phyloP scores from a whole-genome alignment of 92 coral and sea anemone genomes.

The Porites divaricata region DNA sequence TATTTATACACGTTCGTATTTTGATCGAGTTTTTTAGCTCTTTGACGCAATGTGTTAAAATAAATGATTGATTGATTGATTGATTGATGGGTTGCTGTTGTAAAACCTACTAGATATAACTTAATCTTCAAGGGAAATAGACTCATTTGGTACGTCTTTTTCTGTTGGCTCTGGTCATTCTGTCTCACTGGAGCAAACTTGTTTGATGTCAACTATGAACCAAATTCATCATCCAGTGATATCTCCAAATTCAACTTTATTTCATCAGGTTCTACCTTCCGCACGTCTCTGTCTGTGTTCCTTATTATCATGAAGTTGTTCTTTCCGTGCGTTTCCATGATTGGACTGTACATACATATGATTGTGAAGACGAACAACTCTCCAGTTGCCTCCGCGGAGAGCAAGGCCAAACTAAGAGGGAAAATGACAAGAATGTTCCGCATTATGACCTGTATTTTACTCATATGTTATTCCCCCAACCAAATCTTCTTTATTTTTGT shows the following conservation, averaged over 20 bases:
- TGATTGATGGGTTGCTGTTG: too few species aligned
- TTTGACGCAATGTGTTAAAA: too few species aligned
- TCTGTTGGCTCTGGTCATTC: conserved; percentile 68
- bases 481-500: conserved; percentile 24
- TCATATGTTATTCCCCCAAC: conserved; percentile 30
- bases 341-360: too few species aligned
- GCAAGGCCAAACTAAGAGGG: conserved; percentile 1
- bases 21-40: too few species aligned
- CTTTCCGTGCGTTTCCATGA: too few species aligned
- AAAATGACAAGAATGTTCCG: too few species aligned
- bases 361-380: background rate
- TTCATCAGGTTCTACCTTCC: background rate
- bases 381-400: conserved; percentile 18
- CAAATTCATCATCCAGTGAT: background rate
- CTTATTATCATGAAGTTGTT: too few species aligned
- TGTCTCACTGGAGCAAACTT: background rate
- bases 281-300: too few species aligned
- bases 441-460: too few species aligned
- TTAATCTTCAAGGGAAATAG: background rate
- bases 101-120: too few species aligned
- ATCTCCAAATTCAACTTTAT: background rate
- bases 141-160: conserved; percentile 49
- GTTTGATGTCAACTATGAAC: background rate
- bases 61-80: too few species aligned
- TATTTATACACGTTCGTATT: too few species aligned